Conservation (phyloP, 2,888 invertebrate species). For the Temnothorax ravouxi region DNA sequence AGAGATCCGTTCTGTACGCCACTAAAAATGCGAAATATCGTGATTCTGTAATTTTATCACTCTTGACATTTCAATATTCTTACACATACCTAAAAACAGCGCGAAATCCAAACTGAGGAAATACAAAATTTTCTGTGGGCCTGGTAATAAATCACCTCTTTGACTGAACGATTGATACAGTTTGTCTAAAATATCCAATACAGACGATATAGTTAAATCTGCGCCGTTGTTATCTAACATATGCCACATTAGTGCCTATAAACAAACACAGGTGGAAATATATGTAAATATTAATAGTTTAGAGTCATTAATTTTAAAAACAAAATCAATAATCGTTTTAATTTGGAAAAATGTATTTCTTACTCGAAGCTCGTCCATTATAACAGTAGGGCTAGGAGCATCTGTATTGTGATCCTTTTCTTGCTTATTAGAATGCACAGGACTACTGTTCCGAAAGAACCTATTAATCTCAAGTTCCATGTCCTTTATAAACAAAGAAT, state of each 20-base stretch:
- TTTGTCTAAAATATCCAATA: constrained; percentile 74
- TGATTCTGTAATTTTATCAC: neutral
- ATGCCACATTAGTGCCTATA: constrained; percentile 80
- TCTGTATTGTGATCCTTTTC: constrained; percentile 75
- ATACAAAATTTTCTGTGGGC: constrained; percentile 77
- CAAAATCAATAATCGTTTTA: neutral
- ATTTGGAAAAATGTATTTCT: constrained; percentile 29
- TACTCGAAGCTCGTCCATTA: constrained; percentile 80
- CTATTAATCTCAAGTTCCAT: constrained; percentile 79
- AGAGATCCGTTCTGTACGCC: constrained; percentile 78
- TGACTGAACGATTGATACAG: constrained; percentile 77
- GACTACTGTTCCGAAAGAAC: constrained; percentile 69
- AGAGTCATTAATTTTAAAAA: neutral
- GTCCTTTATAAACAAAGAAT: constrained; percentile 80
- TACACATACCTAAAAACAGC: constrained; percentile 81
- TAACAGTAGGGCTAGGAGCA: constrained; percentile 77
- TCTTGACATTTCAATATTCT: neutral
- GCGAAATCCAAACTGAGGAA: constrained; percentile 81
- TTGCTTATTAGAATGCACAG: constrained; percentile 52
- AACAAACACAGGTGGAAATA: constrained; percentile 19
- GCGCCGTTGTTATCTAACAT: constrained; percentile 79
- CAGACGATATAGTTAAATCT: constrained; percentile 67
- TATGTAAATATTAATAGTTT: constrained; percentile 25
- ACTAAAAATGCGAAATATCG: constrained; percentile 74
- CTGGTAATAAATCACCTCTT: constrained; percentile 78